These are phyloP conservation scores for Bubo scandiacus DNA, from an alignment of 2,113 vertebrate genomes.

Conservation along the genomic window DNA sequence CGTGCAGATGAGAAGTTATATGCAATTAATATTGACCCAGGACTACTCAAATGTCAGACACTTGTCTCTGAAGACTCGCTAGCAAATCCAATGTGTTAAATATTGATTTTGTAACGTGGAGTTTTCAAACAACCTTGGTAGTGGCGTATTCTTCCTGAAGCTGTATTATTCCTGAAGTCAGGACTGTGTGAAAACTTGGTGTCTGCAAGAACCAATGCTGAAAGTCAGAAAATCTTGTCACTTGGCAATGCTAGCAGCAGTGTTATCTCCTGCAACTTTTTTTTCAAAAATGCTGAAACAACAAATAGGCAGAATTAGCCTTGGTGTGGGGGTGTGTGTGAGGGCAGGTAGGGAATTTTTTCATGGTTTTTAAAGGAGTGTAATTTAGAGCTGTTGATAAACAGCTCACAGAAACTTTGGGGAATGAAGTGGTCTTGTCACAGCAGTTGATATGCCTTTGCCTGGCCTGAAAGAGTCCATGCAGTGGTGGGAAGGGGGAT, in stretches of 20 bases:
- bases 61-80: neutral
- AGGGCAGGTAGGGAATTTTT: neutral
- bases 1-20: neutral
- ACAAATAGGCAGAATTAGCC: neutral
- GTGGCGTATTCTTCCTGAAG: neutral
- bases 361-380: neutral
- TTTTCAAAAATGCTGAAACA: neutral
- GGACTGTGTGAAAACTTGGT: neutral
- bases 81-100: constrained; percentile 10
- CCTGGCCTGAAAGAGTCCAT: neutral
- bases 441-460: neutral
- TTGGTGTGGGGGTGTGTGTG: neutral
- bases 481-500: neutral
- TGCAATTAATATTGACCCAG: constrained; percentile 33
- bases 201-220: neutral
- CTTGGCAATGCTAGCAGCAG: neutral
- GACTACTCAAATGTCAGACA: constrained; percentile 9
- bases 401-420: neutral
- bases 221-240: neutral
- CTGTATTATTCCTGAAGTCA: neutral
- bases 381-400: neutral
- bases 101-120: neutral
- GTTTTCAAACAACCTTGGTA: neutral
- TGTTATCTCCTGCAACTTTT: neutral
- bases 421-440: neutral